phyloP scores from a whole-genome alignment of 2,797 vertebrate species.

The Notolepis coatsorum region DNA sequence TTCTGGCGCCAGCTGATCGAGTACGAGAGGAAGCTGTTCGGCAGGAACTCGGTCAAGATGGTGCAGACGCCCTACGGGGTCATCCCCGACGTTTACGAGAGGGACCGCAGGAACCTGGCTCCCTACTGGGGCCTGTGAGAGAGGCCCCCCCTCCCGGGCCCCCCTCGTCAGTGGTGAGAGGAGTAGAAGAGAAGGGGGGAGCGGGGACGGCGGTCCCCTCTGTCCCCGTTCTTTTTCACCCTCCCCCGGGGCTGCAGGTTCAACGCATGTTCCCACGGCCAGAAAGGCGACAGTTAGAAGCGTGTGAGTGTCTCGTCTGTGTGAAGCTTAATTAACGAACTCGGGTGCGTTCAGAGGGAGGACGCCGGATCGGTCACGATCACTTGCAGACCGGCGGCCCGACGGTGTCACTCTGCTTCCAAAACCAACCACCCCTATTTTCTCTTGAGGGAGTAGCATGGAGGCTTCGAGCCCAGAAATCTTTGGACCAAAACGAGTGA shows the following conservation, averaged over 20 bases:
- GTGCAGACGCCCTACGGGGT: constrained; percentile 95
- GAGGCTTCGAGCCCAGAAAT: constrained; percentile 40
- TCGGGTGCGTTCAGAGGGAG: constrained; percentile 39
- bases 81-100: constrained; percentile 93
- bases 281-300: constrained; percentile 41
- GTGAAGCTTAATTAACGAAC: constrained; percentile 59
- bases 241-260: constrained; percentile 37
- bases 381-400: constrained; percentile 17
- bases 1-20: constrained; percentile 98
- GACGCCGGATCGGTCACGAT: constrained; percentile 20
- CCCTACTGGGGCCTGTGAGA: constrained; percentile 95
- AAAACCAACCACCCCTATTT: constrained; percentile 24
- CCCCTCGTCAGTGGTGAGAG: background rate
- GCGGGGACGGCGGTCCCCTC: constrained; percentile 5
- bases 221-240: constrained; percentile 27
- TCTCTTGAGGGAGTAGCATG: constrained; percentile 42
- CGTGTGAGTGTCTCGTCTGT: constrained; percentile 56
- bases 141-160: background rate
- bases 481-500: constrained; percentile 32
- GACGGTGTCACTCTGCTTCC: constrained; percentile 32
- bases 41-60: constrained; percentile 96
- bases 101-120: constrained; percentile 91
- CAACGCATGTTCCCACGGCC: constrained; percentile 31
- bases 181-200: constrained; percentile 25
- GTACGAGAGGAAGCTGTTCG: constrained; percentile 96